phyloP scores from a whole-genome alignment of 2,113 vertebrate genomes.

The Craseonycteris thonglongyai region DNA sequence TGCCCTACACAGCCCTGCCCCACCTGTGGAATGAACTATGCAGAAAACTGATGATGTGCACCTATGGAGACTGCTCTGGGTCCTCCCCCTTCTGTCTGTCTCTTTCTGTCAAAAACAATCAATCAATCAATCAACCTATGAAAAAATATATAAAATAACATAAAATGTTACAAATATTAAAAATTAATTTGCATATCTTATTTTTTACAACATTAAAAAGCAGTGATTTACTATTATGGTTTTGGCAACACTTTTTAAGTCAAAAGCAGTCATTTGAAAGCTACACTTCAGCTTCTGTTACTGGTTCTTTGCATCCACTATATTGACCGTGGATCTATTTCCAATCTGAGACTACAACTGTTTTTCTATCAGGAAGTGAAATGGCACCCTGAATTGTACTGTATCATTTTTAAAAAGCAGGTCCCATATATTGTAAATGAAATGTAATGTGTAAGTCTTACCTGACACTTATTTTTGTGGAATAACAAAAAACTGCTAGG shows the following conservation, averaged over 20 bases:
- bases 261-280: neutral
- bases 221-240: neutral
- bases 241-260: neutral
- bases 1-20: too few relatives aligned
- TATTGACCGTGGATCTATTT: neutral
- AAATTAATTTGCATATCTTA: neutral
- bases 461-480: neutral
- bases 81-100: too few relatives aligned
- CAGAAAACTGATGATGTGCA: too few relatives aligned
- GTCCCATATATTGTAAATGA: neutral
- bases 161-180: neutral
- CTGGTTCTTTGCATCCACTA: neutral
- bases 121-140: too few relatives aligned
- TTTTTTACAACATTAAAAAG: neutral
- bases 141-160: neutral
- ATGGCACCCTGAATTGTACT: neutral
- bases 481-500: neutral
- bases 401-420: neutral
- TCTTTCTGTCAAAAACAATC: too few relatives aligned
- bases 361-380: neutral
- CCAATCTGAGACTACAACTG: neutral
- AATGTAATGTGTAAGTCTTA: neutral
- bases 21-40: too few relatives aligned
- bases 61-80: too few relatives aligned
- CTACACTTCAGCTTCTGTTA: neutral